Percentiles rank a stretch among this genome's conserved stretches.
phyloP scores from a whole-genome alignment of 64 coral and sea anemone species.

The Actinia tenebrosa region DNA sequence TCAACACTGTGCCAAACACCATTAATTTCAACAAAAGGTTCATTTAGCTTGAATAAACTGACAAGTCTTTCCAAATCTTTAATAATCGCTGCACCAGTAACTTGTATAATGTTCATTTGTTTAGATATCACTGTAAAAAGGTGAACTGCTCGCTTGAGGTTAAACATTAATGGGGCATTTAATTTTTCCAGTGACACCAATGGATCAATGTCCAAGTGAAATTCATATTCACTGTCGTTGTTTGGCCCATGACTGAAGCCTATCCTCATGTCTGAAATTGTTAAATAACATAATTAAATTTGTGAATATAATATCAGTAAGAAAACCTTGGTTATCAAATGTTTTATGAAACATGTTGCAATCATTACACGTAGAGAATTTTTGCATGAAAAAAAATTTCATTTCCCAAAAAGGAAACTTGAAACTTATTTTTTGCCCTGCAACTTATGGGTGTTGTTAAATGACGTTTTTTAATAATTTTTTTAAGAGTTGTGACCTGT shows the following conservation, averaged over 20 bases:
- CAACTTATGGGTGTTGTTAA: no score
- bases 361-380: no score
- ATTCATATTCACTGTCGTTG: conserved; percentile 71
- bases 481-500: no score
- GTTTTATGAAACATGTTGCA: no score
- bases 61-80: conserved; percentile 70
- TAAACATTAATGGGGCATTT: conserved; percentile 49
- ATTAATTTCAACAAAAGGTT: conserved; percentile 65
- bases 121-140: conserved; percentile 69
- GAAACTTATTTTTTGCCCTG: no score
- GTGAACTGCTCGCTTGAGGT: conserved; percentile 59
- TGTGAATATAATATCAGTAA: background rate
- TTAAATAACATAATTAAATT: background rate
- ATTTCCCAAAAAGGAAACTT: no score
- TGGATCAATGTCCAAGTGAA: conserved; percentile 73
- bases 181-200: conserved; percentile 73
- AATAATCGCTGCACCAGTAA: conserved; percentile 51
- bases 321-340: no score
- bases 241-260: conserved; percentile 69
- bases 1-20: conserved; percentile 71
- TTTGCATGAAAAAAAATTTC: no score
- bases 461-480: no score
- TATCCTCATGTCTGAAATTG: conserved; percentile 77
- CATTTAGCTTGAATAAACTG: conserved; percentile 52
- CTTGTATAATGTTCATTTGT: conserved; percentile 60